phyloP scores from a whole-genome alignment of 1,140 invertebrate genomes.

The Linepithema humile region DNA sequence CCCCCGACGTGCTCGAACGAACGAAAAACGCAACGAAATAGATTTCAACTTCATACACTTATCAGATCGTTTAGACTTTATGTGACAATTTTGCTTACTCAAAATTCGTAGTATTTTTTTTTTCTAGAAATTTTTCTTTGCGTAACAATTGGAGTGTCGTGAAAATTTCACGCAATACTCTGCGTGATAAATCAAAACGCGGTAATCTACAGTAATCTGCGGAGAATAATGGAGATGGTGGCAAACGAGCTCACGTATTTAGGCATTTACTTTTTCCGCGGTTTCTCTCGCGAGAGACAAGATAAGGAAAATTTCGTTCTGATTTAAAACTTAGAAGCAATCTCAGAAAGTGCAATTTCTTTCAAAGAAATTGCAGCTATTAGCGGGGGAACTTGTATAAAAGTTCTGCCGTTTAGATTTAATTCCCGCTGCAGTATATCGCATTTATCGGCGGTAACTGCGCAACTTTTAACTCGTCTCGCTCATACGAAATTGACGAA shows the following conservation, averaged over 20 bases:
- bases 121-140: background rate
- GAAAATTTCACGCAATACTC: too few species aligned
- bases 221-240: slow-evolving; percentile 18
- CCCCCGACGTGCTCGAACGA: background rate
- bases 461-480: slow-evolving; percentile 47
- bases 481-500: slow-evolving; percentile 50
- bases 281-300: slow-evolving; percentile 10
- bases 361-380: slow-evolving; percentile 45
- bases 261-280: slow-evolving; percentile 22
- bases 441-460: slow-evolving; percentile 52
- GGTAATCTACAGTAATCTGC: slow-evolving; percentile 26
- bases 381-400: slow-evolving; percentile 31
- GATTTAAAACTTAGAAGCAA: slow-evolving; percentile 48
- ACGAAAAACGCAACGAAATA: background rate
- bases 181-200: slow-evolving; percentile 11
- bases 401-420: slow-evolving; percentile 56
- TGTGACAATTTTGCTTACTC: background rate
- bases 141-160: too few species aligned
- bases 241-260: slow-evolving; percentile 41
- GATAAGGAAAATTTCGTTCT: slow-evolving; percentile 39
- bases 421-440: slow-evolving; percentile 47
- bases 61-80: background rate
- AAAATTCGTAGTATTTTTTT: background rate
- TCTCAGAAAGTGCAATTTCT: slow-evolving; percentile 53
- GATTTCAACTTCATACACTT: background rate